A percentile compares a stretch with the other conserved stretches of the same genome.
phyloP scores from a whole-genome alignment of 1,140 invertebrate genomes.

The Bombyx mori region ASM3026992v2 NC_085112.1:2259001-2259500 shows the following conservation, averaged over 20 bases:
- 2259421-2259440: constrained; percentile 58
- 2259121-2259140: constrained; percentile 85
- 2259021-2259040: constrained; percentile 80
- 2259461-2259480: constrained; percentile 30
- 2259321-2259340: constrained; percentile 17
- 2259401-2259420: constrained; percentile 37
- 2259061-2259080: constrained; percentile 78
- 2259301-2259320: constrained; percentile 16
- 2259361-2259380: constrained; percentile 28
- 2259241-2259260: constrained; percentile 43
- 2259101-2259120: constrained; percentile 81
- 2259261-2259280: constrained; percentile 31
- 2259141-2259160: constrained; percentile 72
- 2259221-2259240: constrained; percentile 53
- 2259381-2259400: constrained; percentile 21
- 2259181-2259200: constrained; percentile 74
- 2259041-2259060: constrained; percentile 74
- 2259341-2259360: constrained; percentile 20
- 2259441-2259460: constrained; percentile 49
- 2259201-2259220: constrained; percentile 74
- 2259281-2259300: constrained; percentile 18
- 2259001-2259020: constrained; percentile 69
- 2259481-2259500: constrained; percentile 42
- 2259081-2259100: constrained; percentile 78
- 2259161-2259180: constrained; percentile 78